Evolutionary conservation across 2,797 vertebrate genomes (phyloP), one percentile per base, ranked within the genome.

Genomic region (Vespertilio murinus): DNA sequence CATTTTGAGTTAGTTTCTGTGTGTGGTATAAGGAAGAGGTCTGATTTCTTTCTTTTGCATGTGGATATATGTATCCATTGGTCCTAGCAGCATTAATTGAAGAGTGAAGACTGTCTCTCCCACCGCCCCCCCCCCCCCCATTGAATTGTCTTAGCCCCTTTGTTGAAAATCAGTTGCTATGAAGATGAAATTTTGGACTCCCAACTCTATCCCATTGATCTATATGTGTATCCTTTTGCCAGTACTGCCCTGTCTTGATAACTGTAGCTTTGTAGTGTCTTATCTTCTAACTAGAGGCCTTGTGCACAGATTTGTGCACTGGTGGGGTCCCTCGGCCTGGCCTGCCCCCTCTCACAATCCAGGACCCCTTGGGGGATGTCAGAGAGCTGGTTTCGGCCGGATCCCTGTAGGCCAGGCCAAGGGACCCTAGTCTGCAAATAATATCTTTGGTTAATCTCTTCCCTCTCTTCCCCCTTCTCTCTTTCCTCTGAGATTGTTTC

Each of bases 1-100:
- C 30, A 49, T 35, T 81, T 79, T 33, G 42, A 90, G 82, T 88
- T 95, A 11, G 18, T 54, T 59, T 93, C 33, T 65, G 17, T 65
- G n/a, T 65, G 4, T 33, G 8, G n/a, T 65, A 3, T 65, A 65
- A 65, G n/a, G 8, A 65, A 65, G 22, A 18, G n/a, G 2, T 54
- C 28, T 56, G 7, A n/a, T 25, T 67, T 70, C 16, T 33, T 81
- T 90, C 67, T 61, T 92, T 78, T 73, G 5, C 10, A 2, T 30
- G 33, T 73, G 78, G 14, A 6, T 45, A 9, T 54, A 25, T 54
- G 6, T 16, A 5, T 69, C n/a, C n/a, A 7, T 6, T 40, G 54
- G 12, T 49, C 38, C 17, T 23, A 42, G 38, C 3, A 42, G 54
- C 20, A 40, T 40, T 71, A 40, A 17, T 47, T 52, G 35, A 42